Base-by-base conservation (phyloP, 2,113 vertebrate species). In the Chaetura pelagica region DNA sequence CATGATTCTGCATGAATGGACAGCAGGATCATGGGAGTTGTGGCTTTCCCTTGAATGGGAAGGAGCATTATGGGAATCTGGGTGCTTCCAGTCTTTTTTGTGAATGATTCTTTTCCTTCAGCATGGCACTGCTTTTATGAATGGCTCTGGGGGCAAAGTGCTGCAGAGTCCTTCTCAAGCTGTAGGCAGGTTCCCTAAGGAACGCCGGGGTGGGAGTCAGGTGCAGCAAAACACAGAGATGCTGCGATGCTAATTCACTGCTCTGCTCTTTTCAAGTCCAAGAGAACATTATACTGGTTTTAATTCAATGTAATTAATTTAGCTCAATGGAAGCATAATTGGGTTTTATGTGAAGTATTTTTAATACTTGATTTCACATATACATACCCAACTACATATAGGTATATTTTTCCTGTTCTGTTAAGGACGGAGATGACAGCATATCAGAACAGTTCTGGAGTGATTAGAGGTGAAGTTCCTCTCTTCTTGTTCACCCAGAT, bases 1-100 rank as follows among this genome's bases (percentile, higher is more conserved):
- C 88, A 93, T 91, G 94, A 96, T 97, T 97, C 93, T 97, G 93
- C 90, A 97, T 98, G 95, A 98, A 98, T 97, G 97, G 96, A 86
- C 40, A 73, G 84, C 71, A 46, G 91, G 83, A 91, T 67, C 89
- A 95, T 93, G 93, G 96, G 93, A 94, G 77, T 81, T 46, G 35
- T 34, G 3, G 86, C 92, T 95, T 95, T 91, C 87, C 84, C 73
- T 88, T 97, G 94, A 97, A 96, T 97, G 95, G 88, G 91, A 92
- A 90, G 80, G 88, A 96, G 96, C 93, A 97, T 96, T 83, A 95
- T 95, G 97, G 96, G 93, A 97, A 81, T 89, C 93, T 58, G 87
- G 42, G 79, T 95, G 61, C 93, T 92, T 74, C 75, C 91, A 48
- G 88, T 94, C 76, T 90, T 96, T 93, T 55, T 12, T 55, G 92